Conservation (phyloP, 2,888 invertebrate species). For the Epinotia ramella region DNA sequence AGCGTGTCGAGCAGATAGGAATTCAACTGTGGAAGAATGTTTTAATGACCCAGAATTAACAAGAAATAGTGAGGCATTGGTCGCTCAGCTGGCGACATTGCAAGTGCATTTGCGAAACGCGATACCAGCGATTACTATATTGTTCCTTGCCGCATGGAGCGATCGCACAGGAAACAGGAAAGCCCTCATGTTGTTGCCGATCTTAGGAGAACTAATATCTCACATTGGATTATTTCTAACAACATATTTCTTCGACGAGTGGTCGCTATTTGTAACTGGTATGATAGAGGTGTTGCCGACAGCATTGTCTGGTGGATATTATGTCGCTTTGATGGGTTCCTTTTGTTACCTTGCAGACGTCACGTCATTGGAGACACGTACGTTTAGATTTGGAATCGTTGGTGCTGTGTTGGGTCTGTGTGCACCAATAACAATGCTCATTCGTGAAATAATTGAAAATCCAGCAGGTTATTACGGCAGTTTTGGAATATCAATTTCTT, state of each 20-base stretch:
- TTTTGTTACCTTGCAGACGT: constrained; percentile 87
- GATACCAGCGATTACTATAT: constrained; percentile 82
- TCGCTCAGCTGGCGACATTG: constrained; percentile 83
- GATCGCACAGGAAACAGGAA: constrained; percentile 85
- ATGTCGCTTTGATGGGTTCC: constrained; percentile 84
- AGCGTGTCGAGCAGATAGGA: constrained; percentile 82
- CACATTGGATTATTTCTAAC: constrained; percentile 80
- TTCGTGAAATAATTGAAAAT: constrained; percentile 81
- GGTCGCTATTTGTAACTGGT: constrained; percentile 83
- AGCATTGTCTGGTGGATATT: constrained; percentile 85
- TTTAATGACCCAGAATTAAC: constrained; percentile 54
- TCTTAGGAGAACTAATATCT: constrained; percentile 83
- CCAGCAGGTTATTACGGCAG: constrained; percentile 77
- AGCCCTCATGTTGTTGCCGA: constrained; percentile 83
- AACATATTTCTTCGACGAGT: constrained; percentile 82
- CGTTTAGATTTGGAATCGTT: constrained; percentile 87
- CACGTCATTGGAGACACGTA: constrained; percentile 84
- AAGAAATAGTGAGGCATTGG: constrained; percentile 64
- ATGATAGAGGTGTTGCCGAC: constrained; percentile 83
- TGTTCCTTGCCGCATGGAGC: constrained; percentile 87
- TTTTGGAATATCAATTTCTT: constrained; percentile 64
- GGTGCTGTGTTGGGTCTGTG: constrained; percentile 81
- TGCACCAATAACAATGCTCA: constrained; percentile 77
- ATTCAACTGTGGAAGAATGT: constrained; percentile 80
- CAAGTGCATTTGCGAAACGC: constrained; percentile 82